phyloP scores from a whole-genome alignment of 1,140 invertebrate species.

The Lethocerus indicus region DNA sequence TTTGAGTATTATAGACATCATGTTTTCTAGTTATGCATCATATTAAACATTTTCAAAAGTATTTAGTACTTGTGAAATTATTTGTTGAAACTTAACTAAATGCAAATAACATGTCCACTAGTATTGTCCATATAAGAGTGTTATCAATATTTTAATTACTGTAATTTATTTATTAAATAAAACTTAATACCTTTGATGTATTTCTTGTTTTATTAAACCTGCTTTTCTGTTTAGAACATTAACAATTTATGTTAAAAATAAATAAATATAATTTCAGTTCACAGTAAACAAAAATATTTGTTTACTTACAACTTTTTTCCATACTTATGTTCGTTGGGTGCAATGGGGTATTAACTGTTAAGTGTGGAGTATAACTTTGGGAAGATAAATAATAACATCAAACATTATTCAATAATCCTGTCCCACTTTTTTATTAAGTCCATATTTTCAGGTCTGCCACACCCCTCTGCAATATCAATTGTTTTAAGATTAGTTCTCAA shows the following conservation, averaged over 20 bases:
- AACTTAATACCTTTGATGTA: slow-evolving; percentile 17
- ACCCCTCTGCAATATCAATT: neutral
- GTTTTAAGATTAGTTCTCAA: neutral
- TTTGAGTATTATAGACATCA: no score
- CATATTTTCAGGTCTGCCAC: neutral
- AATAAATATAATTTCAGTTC: neutral
- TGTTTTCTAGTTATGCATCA: slow-evolving; percentile 8
- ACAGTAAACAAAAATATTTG: neutral
- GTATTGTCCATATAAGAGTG: slow-evolving; percentile 17
- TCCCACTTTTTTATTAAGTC: neutral
- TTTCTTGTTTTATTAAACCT: slow-evolving; percentile 2
- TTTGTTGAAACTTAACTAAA: slow-evolving; percentile 14
- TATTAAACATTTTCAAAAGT: slow-evolving; percentile 2
- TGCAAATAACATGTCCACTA: slow-evolving; percentile 17
- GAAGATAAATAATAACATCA: no score
- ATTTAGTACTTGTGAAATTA: slow-evolving; percentile 10
- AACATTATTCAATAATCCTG: neutral
- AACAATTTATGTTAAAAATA: neutral
- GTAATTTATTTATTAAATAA: slow-evolving; percentile 20
- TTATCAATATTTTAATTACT: slow-evolving; percentile 19
- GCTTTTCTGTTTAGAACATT: neutral
- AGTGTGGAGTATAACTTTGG: no score
- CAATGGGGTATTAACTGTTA: neutral
- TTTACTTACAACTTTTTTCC: neutral
- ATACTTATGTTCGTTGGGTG: no score